These are phyloP conservation scores for Nannoperca australis DNA, from an alignment of 2,797 vertebrate genomes.

Conservation along the genomic window DNA sequence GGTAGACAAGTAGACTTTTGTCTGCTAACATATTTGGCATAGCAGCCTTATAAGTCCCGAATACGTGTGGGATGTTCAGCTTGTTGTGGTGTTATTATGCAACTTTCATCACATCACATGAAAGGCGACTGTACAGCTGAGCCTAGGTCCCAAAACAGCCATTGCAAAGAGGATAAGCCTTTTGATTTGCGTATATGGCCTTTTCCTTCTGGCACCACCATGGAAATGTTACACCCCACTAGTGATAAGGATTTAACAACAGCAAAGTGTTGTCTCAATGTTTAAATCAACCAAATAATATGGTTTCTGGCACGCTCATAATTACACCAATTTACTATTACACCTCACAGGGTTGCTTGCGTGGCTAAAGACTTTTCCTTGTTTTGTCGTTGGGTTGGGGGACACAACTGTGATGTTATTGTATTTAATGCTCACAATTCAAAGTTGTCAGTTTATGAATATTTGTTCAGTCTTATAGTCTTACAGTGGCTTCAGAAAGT, in stretches of 20 bases:
- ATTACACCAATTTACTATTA: not conserved
- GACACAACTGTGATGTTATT: not conserved
- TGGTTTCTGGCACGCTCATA: not conserved
- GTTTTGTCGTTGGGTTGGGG: not conserved
- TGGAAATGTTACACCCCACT: not conserved
- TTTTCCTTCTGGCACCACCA: not conserved
- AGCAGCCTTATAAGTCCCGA: not conserved
- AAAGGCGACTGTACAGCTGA: not conserved
- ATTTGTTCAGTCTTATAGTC: not conserved
- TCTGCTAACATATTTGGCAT: not conserved
- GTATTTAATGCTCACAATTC: constrained; percentile 4
- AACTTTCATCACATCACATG: not conserved
- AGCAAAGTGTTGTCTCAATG: not conserved
- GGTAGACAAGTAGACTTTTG: not conserved
- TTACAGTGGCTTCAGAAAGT: not conserved
- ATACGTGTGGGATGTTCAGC: not conserved
- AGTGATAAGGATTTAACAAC: not conserved
- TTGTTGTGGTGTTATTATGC: not conserved
- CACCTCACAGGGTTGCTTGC: constrained; percentile 3
- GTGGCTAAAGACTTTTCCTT: constrained; percentile 16
- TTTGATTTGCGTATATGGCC: not conserved
- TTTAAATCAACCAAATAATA: not conserved
- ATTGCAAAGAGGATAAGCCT: not conserved
- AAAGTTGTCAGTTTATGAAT: not conserved
- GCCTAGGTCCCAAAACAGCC: not conserved